Evolutionary conservation across 2,888 invertebrate genomes (phyloP).

Genomic region (Amiota mariae): DNA sequence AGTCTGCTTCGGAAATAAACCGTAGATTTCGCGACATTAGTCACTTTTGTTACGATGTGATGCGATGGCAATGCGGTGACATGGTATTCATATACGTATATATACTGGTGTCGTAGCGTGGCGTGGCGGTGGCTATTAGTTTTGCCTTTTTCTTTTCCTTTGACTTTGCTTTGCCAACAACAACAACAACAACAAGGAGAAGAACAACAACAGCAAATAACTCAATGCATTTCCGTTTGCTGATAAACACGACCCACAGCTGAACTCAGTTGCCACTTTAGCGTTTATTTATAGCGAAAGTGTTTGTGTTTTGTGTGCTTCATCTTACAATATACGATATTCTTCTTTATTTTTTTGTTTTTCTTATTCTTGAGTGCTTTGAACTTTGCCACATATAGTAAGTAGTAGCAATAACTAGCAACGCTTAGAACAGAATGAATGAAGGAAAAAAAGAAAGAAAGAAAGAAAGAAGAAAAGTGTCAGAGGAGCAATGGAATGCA

Average conservation of each 20-base stretch:
- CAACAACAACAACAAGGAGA: too few species aligned
- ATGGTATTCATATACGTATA: too few species aligned
- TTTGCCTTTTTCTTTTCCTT: too few species aligned
- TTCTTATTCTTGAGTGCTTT: slow-evolving; percentile 51
- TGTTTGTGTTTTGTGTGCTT: slow-evolving; percentile 34
- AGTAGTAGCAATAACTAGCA: neutral
- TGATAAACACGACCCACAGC: slow-evolving; percentile 8
- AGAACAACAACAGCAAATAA: too few species aligned
- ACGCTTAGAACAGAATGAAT: too few species aligned
- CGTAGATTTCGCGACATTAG: slow-evolving; percentile 46
- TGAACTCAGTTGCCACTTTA: neutral
- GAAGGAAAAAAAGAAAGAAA: neutral
- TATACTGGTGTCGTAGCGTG: too few species aligned
- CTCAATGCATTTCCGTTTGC: slow-evolving; percentile 49
- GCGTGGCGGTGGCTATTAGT: too few species aligned
- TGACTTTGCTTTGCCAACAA: too few species aligned
- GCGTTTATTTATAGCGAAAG: slow-evolving; percentile 55
- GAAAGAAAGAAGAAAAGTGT: slow-evolving; percentile 63
- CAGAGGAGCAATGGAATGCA: slow-evolving; percentile 39
- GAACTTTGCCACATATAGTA: slow-evolving; percentile 51
- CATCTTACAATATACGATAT: neutral
- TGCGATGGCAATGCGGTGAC: too few species aligned
- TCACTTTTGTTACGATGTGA: slow-evolving; percentile 56
- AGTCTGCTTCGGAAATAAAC: slow-evolving; percentile 22
- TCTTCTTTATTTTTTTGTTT: too few species aligned